These are phyloP conservation scores for Morphnarchus princeps DNA, from an alignment of 2,113 vertebrate genomes.

Conservation along the genomic window DNA sequence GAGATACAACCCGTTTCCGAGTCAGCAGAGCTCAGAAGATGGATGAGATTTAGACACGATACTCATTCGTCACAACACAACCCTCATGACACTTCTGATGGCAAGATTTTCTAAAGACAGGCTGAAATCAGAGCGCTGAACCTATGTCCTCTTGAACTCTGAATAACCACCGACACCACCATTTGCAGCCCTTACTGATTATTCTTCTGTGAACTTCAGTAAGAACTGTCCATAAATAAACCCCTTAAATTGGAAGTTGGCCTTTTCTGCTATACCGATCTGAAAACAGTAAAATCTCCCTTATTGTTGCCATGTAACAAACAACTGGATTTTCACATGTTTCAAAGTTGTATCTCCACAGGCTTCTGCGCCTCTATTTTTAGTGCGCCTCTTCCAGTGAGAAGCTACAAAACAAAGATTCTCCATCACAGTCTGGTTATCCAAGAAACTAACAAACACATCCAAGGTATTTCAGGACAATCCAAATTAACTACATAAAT, in stretches of 20 bases:
- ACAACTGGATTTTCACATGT: constrained; percentile 30
- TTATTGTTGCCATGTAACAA: constrained; percentile 33
- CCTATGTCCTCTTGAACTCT: not conserved
- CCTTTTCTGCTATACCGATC: not conserved
- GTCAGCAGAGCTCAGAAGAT: not conserved
- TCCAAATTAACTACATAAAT: not conserved
- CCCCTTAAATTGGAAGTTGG: not conserved
- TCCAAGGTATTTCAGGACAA: not conserved
- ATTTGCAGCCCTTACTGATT: not conserved
- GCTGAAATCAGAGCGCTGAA: not conserved
- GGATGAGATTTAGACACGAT: fast-evolving
- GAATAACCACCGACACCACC: not conserved
- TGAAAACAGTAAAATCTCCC: not conserved
- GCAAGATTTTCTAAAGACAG: not conserved
- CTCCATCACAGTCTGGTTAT: not conserved
- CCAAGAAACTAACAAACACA: not conserved
- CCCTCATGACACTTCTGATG: not conserved
- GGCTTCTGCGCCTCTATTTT: not conserved
- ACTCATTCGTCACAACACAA: not conserved
- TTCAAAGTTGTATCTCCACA: not conserved
- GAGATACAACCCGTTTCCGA: not conserved
- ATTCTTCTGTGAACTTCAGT: not conserved
- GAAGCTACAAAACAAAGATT: not conserved
- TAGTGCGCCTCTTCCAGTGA: not conserved
- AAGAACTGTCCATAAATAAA: not conserved